Percentiles rank a stretch among this genome's conserved stretches.
phyloP scores from a whole-genome alignment of 2,797 vertebrate genomes.

The Perodicticus potto region DNA sequence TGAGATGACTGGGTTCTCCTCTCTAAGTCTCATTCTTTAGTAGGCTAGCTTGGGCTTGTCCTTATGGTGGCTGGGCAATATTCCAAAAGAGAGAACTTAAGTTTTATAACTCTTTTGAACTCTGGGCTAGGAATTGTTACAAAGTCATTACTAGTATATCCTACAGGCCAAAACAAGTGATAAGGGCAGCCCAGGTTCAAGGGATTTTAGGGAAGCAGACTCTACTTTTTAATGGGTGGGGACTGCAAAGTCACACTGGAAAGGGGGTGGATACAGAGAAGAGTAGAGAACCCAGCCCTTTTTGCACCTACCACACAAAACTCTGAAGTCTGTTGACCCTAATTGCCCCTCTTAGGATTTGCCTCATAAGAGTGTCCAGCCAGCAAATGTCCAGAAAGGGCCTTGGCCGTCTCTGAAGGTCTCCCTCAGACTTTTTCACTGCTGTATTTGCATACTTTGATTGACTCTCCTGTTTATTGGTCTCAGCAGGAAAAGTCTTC shows the following conservation, averaged over 20 bases:
- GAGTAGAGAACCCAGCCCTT: fast-evolving
- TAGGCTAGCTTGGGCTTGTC: not conserved
- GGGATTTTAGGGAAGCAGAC: not conserved
- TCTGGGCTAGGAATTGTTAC: not conserved
- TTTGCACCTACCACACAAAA: not conserved
- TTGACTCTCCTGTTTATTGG: not conserved
- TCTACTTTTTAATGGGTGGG: not conserved
- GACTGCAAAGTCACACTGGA: not conserved
- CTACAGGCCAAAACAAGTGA: not conserved
- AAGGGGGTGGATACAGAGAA: not conserved
- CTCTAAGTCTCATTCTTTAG: not conserved
- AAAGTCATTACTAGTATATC: not conserved
- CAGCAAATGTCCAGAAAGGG: not conserved
- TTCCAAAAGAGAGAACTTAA: not conserved
- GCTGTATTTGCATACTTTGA: slow-evolving; percentile 71
- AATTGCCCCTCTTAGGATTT: no score
- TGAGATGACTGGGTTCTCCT: not conserved
- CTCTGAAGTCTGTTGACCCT: not conserved
- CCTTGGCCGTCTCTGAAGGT: not conserved
- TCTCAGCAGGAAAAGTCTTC: slow-evolving; percentile 44
- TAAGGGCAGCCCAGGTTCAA: not conserved
- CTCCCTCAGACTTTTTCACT: not conserved
- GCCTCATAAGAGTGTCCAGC: not conserved
- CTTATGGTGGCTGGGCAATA: not conserved
- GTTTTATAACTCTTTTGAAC: not conserved